A percentile compares a stretch with the other conserved stretches of the same genome.
These are phyloP conservation scores for Xenops minutus DNA, from an alignment of 2,797 vertebrate species.

Conservation along the genomic window DNA sequence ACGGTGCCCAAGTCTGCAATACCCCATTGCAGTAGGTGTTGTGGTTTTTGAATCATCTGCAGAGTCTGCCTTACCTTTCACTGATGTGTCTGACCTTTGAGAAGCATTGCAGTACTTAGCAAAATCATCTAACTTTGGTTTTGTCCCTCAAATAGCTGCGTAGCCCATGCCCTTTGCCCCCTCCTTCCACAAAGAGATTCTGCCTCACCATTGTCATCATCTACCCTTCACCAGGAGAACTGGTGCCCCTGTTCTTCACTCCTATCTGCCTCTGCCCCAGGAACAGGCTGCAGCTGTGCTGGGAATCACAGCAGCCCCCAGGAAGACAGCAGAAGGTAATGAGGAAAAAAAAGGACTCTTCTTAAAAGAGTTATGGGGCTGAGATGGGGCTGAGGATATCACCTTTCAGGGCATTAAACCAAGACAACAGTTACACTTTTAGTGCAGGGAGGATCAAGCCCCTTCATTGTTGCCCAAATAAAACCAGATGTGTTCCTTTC, in stretches of 20 bases:
- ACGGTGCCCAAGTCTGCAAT: neutral
- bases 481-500: neutral
- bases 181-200: neutral
- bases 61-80: neutral
- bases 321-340: neutral
- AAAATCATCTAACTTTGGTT: neutral
- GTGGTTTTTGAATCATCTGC: neutral
- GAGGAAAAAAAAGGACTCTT: neutral
- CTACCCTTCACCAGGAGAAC: neutral
- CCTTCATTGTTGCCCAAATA: neutral
- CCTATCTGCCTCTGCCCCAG: neutral
- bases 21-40: neutral
- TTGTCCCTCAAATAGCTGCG: neutral
- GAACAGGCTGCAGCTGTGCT: neutral
- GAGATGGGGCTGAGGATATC: neutral
- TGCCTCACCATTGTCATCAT: neutral
- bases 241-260: no score
- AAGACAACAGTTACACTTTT: neutral
- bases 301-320: neutral
- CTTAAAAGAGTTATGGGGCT: fast-evolving
- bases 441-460: neutral
- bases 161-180: neutral
- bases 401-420: neutral
- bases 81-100: neutral
- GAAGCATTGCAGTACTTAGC: neutral